Evolutionary conservation across 2,113 vertebrate species (phyloP), one percentile per base, ranked within the genome.

Genomic region (Neolamprologus fasciatus): DNA sequence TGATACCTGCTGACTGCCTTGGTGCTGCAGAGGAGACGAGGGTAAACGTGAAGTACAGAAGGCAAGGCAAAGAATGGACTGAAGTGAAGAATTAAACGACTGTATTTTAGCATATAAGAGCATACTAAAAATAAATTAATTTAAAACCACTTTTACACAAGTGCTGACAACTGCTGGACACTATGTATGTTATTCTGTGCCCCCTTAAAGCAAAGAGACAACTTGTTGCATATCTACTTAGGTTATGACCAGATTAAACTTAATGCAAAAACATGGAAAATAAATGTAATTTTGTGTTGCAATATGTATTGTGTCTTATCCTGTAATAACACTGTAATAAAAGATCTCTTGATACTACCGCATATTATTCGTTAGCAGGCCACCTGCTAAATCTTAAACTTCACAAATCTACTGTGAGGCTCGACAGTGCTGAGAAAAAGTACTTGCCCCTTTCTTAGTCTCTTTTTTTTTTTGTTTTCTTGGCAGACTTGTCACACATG

Each of bases 1-100:
- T 99, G 98, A 96, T 98, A 99, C 92, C 98, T 98, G 92, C 97
- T 96, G 88, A 99, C 97, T 31, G 97, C 91, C 91, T 98, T 99
- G 88, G 98, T 99, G 90, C 99, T 99, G 89, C 9, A 83, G 28
- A 61, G 92, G 90, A 82, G 85, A 93, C 28, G 31, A 26, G 90
- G 17, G 91, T 92, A 53, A 86, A 21, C 8, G 6, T 8, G 26
- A 86, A 8, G 11, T 4, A 13, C 19, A 45, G 40, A n/a, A 68
- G 4, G 35, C 10, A 78, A 11, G 57, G 9, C 19, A 80, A 1
- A 31, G 23, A 11, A n/a, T 14, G 19, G 19, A 31, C 45, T 51
- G 9, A 91, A 76, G 9, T 10, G 26, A 50, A 31, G 26, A 76
- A 17, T 50, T 28, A 76, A 47, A 76, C 23, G 2, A 28, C 40